Evolutionary conservation across 2,113 vertebrate genomes (phyloP), one percentile per base, ranked within the genome.

Genomic region (Pagrus major): DNA sequence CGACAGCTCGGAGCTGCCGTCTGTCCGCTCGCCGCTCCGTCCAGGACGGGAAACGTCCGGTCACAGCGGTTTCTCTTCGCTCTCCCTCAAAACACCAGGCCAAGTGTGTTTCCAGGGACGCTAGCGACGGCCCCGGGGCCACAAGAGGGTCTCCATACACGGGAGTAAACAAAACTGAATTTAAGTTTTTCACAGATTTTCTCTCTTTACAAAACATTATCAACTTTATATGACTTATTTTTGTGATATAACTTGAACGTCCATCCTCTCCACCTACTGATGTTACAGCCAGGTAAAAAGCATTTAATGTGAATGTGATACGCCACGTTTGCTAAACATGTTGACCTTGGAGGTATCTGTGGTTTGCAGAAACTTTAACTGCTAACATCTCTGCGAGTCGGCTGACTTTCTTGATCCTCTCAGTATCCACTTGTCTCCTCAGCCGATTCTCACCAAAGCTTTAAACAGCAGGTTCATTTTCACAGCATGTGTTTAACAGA

Each of bases 1-100:
- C 8, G 14, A 18, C 80, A 66, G 74, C 79, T 41, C 78, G 35
- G 72, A 80, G 81, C 81, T 9, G 83, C 79, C 82, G 70, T 84
- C 88, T 86, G 89, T 72, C 78, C 15, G 63, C 83, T 61, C 52
- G 21, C 20, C 15, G 27, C 85, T 63, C 64, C 37, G 12, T 76
- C 75, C 80, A 23, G 60, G 59, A 70, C 4, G 39, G 68, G 49
- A 27, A 31, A 35, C 46, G 47, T 47, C 56, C 11, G 2, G 5
- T 68, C 63, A 29, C 75, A 33, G 58, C 0, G 33, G 27, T 8
- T 14, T 58, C 83, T 42, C 83, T 42, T 65, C 42, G 6, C 46
- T 72, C 7, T 54, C 23, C 39, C 46, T 67, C 35, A 0, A 55
- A 77, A 52, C 78, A 35, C 5, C 29, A 31, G 52, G 25, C 25